Evolutionary conservation across 2,888 invertebrate genomes (phyloP), one percentile per base, ranked within the genome.

Genomic region (Sialis fuliginosa): DNA sequence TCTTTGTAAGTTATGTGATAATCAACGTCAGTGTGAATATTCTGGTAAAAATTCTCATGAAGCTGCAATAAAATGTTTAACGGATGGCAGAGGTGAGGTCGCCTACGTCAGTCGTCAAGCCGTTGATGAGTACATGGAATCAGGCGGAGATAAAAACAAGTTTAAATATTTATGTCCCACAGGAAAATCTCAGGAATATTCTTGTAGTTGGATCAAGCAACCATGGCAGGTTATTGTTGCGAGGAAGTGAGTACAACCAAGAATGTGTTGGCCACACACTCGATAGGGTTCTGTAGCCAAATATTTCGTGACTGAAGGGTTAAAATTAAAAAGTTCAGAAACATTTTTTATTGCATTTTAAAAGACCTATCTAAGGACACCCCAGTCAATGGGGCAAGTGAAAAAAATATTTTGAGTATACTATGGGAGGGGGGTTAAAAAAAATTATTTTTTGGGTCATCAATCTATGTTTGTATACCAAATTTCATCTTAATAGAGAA

Each of bases 191-290:
- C 50, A 54, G 48, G 54, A 55, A 1, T 48, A 22, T 0, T 73
- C 77, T 0, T 81, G 81, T 55, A 61, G 71, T 12, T 74, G 80
- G 70, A 64, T 77, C 3, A 67, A 64, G 39, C 79, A 81, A 55
- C 77, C 79, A 0, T 77, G 77, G 74, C 62, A 65, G 6, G 65
- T 72, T 0, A 62, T 81, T 1, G 65, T 77, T 1, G 63, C 73
- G 5, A 63, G 65, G 52, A 65, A 63, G 79, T 79, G 60, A 54
- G 58, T 52, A 45, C 39, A 13, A n/a, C 10, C 4, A 22, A 22
- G 4, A 22, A 22, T 4, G 4, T 2, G 22, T 22, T 22, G n/a
- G n/a, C n/a, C n/a, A n/a, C 22, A 4, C 22, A 22, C 22, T 2
- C 4, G 22, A 22, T 22, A 22, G 22, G 4, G 22, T 22, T 22